A percentile compares a stretch with the other conserved stretches of the same genome.
Conservation (phyloP, 2,888 invertebrate genomes). For the Spisula solida region DNA sequence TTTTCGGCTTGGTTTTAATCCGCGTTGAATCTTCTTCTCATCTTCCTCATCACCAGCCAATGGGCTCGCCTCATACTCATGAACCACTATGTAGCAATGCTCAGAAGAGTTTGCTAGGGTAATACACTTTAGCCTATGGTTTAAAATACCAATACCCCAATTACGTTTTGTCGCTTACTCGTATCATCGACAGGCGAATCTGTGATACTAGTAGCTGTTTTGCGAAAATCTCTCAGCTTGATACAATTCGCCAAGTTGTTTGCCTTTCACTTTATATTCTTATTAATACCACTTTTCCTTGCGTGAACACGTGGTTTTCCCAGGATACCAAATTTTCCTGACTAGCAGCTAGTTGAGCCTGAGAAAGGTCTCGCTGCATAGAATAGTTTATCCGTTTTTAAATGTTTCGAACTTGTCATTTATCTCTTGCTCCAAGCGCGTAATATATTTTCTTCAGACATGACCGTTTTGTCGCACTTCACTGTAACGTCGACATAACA, state of each 20-base stretch:
- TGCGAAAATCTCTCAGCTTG: conserved; percentile 28
- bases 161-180: conserved; percentile 20
- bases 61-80: no score
- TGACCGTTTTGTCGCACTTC: no score
- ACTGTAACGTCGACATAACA: no score
- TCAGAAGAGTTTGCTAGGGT: no score
- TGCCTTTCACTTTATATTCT: conserved; percentile 30
- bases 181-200: no score
- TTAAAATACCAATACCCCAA: conserved; percentile 49
- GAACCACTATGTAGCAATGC: no score
- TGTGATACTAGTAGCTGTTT: neutral
- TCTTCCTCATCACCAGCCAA: no score
- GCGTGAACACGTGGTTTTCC: conserved; percentile 35
- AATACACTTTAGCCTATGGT: conserved; percentile 47
- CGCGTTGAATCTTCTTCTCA: no score
- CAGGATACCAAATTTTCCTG: neutral
- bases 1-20: no score
- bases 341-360: neutral
- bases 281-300: no score
- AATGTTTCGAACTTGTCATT: neutral
- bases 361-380: neutral
- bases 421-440: neutral
- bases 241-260: conserved; percentile 32
- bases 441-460: neutral
- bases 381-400: neutral